Percentiles rank a stretch among this genome's conserved stretches.
Evolutionary conservation across 2,113 vertebrate species (phyloP).

Genomic region (Ptilorrhoa leucosticta): DNA sequence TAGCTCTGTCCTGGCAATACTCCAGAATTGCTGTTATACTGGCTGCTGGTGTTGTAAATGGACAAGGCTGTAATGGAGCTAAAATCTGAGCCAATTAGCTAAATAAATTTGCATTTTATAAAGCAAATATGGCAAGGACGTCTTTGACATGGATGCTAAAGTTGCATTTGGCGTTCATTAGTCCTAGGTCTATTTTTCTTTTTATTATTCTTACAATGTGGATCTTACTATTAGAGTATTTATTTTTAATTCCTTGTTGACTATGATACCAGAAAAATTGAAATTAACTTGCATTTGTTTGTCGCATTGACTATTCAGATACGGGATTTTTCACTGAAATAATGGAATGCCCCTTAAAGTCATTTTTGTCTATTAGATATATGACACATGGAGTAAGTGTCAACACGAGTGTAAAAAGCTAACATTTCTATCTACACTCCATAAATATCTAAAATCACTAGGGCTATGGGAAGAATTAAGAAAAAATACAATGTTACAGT

Average conservation of each 20-base stretch:
- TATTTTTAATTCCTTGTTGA: neutral
- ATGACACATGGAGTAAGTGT: neutral
- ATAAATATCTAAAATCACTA: neutral
- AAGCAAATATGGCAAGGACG: neutral
- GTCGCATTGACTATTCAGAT: neutral
- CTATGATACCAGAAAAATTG: neutral
- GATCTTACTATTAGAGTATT: neutral
- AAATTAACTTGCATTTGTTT: neutral
- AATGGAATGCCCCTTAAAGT: neutral
- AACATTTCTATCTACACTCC: neutral
- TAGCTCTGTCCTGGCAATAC: neutral
- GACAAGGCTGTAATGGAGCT: neutral
- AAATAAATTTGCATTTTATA: neutral
- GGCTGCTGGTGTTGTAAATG: neutral
- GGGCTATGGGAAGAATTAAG: neutral
- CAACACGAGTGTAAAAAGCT: neutral
- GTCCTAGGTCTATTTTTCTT: neutral
- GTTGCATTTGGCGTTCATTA: neutral
- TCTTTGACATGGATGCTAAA: neutral
- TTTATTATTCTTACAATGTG: neutral
- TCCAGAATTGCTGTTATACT: neutral
- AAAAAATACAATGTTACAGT: neutral
- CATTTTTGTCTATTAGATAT: neutral
- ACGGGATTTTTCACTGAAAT: neutral
- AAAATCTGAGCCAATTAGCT: neutral